A percentile compares a stretch with the other conserved stretches of the same genome.
phyloP scores from a whole-genome alignment of 2,888 invertebrate species.

The Incurvaria masculella region DNA sequence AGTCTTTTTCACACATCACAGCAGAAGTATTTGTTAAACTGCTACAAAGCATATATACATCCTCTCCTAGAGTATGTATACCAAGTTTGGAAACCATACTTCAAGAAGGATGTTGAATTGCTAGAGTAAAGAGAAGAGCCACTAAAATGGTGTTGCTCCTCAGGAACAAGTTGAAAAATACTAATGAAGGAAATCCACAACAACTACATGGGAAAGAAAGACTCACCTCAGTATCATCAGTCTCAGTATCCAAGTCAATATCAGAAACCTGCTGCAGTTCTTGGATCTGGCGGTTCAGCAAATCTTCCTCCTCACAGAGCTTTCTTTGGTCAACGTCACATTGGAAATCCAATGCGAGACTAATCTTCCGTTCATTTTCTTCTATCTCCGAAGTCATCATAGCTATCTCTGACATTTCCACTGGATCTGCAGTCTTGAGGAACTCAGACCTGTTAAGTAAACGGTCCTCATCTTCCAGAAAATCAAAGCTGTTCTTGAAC shows the following conservation, averaged over 20 bases:
- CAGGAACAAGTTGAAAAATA: no score
- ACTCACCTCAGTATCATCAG: constrained; percentile 68
- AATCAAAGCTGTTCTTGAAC: constrained; percentile 42
- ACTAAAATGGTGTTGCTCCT: constrained; percentile 1
- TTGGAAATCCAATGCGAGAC: constrained; percentile 60
- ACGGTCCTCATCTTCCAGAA: constrained; percentile 43
- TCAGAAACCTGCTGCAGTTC: constrained; percentile 70
- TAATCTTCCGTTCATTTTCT: constrained; percentile 54
- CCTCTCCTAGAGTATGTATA: no score
- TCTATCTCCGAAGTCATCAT: constrained; percentile 53
- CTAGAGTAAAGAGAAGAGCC: constrained; percentile 4
- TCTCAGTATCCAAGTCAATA: constrained; percentile 77
- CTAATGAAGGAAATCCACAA: not conserved
- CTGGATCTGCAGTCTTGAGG: constrained; percentile 40
- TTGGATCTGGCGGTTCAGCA: constrained; percentile 70
- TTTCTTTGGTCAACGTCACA: constrained; percentile 72
- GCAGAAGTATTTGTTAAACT: no score
- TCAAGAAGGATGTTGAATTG: no score
- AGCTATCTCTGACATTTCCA: constrained; percentile 50
- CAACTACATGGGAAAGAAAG: no score
- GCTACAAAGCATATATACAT: no score
- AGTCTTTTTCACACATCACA: no score
- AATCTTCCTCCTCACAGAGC: constrained; percentile 73
- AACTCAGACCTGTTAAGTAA: constrained; percentile 41
- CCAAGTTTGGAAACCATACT: no score